phyloP scores from a whole-genome alignment of 2,797 vertebrate genomes.

The Lophotriccus pileatus region DNA sequence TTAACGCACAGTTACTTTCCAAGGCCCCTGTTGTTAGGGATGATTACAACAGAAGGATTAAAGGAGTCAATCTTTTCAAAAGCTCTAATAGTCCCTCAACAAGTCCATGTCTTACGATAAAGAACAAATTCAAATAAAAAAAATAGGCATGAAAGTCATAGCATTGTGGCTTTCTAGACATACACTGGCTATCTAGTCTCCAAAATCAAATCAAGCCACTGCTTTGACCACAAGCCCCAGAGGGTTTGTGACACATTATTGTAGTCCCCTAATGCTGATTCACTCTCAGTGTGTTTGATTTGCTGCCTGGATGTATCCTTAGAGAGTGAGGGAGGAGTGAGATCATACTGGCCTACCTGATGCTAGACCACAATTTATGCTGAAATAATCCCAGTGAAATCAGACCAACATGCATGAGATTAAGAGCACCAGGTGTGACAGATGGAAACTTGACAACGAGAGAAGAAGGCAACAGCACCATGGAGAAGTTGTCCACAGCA shows the following conservation, averaged over 20 bases:
- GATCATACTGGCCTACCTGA: not conserved
- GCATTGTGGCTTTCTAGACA: not conserved
- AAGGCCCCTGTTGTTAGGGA: not conserved
- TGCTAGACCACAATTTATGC: not conserved
- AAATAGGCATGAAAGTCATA: not conserved
- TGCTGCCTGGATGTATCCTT: not conserved
- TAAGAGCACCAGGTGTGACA: not conserved
- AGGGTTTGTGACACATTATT: not conserved
- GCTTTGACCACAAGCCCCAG: not conserved
- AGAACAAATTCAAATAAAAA: not conserved
- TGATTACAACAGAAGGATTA: not conserved
- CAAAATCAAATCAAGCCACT: not conserved
- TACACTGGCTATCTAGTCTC: not conserved
- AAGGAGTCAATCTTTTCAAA: not conserved
- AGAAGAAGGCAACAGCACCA: not conserved
- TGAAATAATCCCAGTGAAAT: not conserved
- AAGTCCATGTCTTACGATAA: not conserved
- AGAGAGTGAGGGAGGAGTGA: not conserved
- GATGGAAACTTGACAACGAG: not conserved
- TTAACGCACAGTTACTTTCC: not conserved
- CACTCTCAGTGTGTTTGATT: not conserved
- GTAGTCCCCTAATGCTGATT: not conserved
- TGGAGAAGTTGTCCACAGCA: not conserved
- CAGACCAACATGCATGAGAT: not conserved
- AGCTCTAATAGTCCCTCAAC: not conserved